phyloP scores from a whole-genome alignment of 2,113 vertebrate species.

The Steatornis caripensis region DNA sequence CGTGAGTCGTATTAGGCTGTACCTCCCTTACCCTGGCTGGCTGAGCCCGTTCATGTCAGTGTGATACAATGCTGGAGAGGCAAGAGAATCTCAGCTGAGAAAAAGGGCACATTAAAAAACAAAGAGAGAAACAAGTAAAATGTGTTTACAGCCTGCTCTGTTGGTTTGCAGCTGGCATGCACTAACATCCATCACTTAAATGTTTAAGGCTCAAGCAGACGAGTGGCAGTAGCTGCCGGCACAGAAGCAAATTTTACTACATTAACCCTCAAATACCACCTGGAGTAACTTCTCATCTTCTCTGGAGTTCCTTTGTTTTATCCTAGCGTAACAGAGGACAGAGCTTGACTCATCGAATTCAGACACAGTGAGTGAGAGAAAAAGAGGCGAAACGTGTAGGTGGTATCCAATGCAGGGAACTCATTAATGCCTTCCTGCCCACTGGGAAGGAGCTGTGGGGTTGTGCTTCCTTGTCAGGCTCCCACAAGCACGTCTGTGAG shows the following conservation, averaged over 20 bases:
- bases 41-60: background rate
- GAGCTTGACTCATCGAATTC: background rate
- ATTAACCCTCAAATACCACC: slow-evolving; percentile 43
- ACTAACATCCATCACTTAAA: slow-evolving; percentile 48
- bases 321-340: background rate
- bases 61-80: background rate
- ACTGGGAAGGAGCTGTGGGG: background rate
- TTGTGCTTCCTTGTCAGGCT: background rate
- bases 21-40: background rate
- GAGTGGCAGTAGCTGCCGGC: slow-evolving; percentile 47
- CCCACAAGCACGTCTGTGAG: background rate
- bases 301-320: background rate
- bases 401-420: background rate
- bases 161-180: slow-evolving; percentile 34
- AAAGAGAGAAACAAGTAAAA: slow-evolving; percentile 4
- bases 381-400: background rate
- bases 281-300: slow-evolving; percentile 12
- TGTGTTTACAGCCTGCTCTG: slow-evolving; percentile 44
- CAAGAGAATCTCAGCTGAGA: background rate
- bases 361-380: background rate
- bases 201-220: slow-evolving; percentile 44
- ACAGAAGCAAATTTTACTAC: slow-evolving; percentile 47
- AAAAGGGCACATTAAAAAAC: slow-evolving; percentile 17
- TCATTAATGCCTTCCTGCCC: background rate
- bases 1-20: background rate